Conservation (phyloP, 2,797 vertebrate species). For the Cryptoprocta ferox region DNA sequence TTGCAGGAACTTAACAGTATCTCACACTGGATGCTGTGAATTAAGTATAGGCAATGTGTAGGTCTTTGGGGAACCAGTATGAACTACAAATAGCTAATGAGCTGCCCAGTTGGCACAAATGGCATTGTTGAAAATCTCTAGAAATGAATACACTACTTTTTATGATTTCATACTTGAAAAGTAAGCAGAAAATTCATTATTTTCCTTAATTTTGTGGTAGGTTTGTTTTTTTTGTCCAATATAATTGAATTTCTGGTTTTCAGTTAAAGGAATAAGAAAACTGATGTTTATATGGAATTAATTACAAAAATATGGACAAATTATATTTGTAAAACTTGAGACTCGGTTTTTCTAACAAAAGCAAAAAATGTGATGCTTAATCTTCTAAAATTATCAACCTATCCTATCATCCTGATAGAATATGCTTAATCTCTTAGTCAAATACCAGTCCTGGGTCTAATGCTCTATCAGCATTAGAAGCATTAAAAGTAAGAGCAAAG, state of each 20-base stretch:
- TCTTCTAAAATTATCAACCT: background rate
- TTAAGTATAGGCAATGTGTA: conserved; percentile 91
- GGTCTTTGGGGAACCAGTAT: conserved; percentile 91
- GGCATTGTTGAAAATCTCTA: background rate
- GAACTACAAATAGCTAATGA: conserved; percentile 91
- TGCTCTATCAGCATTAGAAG: background rate
- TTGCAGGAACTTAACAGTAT: conserved; percentile 92
- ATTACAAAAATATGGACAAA: background rate
- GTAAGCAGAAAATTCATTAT: background rate
- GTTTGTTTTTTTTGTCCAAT: background rate
- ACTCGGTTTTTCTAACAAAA: background rate
- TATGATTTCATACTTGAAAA: background rate
- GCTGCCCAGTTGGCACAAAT: conserved; percentile 88
- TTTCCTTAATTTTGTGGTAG: background rate
- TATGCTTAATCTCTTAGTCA: background rate
- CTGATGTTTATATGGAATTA: background rate
- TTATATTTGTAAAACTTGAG: background rate
- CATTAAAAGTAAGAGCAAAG: background rate
- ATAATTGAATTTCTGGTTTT: background rate
- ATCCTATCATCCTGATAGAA: background rate
- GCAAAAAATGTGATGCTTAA: background rate
- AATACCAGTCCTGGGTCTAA: background rate
- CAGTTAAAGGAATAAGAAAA: background rate
- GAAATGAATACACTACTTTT: background rate
- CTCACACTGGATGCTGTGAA: conserved; percentile 91